Base-by-base conservation (phyloP, 2,113 vertebrate genomes). In the Sylvilagus bachmani region DNA sequence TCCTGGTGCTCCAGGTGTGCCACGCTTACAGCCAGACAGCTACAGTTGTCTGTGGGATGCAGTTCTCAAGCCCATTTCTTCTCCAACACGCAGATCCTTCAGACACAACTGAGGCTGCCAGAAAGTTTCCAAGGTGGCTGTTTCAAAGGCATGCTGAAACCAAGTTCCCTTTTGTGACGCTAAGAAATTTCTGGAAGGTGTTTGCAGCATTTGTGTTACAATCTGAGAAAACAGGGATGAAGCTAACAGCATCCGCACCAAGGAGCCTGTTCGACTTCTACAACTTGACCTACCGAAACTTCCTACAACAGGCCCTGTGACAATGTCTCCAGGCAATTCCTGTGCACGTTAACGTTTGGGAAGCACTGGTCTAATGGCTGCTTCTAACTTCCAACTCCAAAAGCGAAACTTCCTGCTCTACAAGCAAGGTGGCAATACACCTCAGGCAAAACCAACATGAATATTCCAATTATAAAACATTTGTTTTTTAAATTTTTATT, bases 81-180 rank as follows among this genome's bases (percentile, higher is more conserved):
- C 69, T 79, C 82, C 10, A 62, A 75, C 55, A 49, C 36, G 27
- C n/a, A 49, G 55, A 67, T 69, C 25, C 31, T 22, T 90, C 22
- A 27, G 86, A 58, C 75, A 44, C 38, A 93, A 80, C n/a, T 12
- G 78, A 95, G 71, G 67, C 91, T 86, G 82, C 25, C 19, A 12
- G 70, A 61, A 91, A 25, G 62, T 91, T 53, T 79, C 69, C 67
- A 93, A 96, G 58, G 67, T 33, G 51, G 61, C 29, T 81, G 6
- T 49, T 92, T 91, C 84, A 71, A 78, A 95, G 55, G 27, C 44
- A 81, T 53, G 62, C 64, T 73, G 89, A 93, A 88, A 62, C 69
- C 67, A 75, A 85, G 13, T 12, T 71, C 58, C 19, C 17, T 25
- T 55, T 92, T 66, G 64, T 29, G 11, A 51, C 19, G 62, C 38